Conservation (phyloP, 2,888 invertebrate genomes). For the Allophyes oxyacanthae region DNA sequence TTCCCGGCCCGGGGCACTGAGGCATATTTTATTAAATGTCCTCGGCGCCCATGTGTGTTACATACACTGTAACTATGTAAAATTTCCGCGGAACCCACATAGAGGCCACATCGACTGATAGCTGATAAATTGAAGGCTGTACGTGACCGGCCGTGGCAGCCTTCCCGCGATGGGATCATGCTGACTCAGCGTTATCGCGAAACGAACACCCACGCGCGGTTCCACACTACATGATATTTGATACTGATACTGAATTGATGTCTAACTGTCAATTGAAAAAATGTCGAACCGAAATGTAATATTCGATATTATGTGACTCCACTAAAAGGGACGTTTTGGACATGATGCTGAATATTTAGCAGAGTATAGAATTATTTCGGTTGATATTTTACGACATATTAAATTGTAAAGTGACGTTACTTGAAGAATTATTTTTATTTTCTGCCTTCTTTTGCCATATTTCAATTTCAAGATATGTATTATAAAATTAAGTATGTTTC, state of each 20-base stretch:
- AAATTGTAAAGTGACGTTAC: too few relatives aligned
- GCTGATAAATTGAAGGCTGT: constrained; percentile 60
- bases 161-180: constrained; percentile 53
- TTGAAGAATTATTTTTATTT: background rate
- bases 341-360: constrained; percentile 25
- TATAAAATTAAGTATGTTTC: too few relatives aligned
- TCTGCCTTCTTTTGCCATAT: background rate
- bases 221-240: constrained; percentile 52
- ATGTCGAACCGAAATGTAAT: constrained; percentile 26
- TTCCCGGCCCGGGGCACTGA: constrained; percentile 3
- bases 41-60: constrained; percentile 10
- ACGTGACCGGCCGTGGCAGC: constrained; percentile 54
- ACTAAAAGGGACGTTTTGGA: constrained; percentile 23
- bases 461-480: background rate
- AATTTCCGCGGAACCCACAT: constrained; percentile 45
- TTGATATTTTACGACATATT: background rate
- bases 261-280: constrained; percentile 39
- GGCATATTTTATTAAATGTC: constrained; percentile 41
- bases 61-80: constrained; percentile 34
- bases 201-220: constrained; percentile 46
- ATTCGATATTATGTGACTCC: constrained; percentile 39
- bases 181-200: constrained; percentile 53
- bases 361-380: constrained; percentile 6
- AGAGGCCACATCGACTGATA: constrained; percentile 48
- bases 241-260: constrained; percentile 48